Evolutionary conservation across 35 echinoderm and acorn worm species (phyloP).

Genomic region (Ophioderma brevispina): DNA sequence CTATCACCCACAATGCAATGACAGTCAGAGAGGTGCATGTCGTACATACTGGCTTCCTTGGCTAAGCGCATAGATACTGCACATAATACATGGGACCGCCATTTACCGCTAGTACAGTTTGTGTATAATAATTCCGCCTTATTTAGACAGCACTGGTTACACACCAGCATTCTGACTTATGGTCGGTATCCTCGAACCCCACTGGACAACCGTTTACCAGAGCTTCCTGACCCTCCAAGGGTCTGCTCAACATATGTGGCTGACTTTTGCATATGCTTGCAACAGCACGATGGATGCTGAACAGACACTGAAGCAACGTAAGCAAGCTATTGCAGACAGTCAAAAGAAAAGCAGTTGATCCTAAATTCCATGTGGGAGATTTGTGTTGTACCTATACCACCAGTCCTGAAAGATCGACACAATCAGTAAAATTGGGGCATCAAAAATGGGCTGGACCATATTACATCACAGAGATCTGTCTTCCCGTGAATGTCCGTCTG

Average conservation of each 20-base stretch:
- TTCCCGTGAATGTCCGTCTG: too few species aligned
- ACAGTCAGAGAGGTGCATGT: conserved; percentile 51
- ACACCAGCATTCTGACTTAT: conserved; percentile 31
- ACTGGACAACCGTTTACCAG: background rate
- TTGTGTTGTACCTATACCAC: conserved; percentile 14
- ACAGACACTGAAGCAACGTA: background rate
- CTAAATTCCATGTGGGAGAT: conserved; percentile 3
- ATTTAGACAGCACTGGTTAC: conserved; percentile 44
- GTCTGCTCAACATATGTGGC: conserved; percentile 24
- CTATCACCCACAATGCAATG: conserved; percentile 49
- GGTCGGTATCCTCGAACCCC: background rate
- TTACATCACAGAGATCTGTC: conserved; percentile 6
- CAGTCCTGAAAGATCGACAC: background rate
- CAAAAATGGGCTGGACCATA: conserved; percentile 30
- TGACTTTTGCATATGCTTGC: background rate
- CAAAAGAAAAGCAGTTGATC: background rate
- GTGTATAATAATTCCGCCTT: conserved; percentile 46
- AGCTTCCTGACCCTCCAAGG: background rate
- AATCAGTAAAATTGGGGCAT: conserved; percentile 18
- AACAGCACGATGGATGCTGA: background rate
- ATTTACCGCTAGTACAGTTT: conserved; percentile 36
- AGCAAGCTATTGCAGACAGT: background rate
- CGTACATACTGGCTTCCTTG: conserved; percentile 33
- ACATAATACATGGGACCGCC: conserved; percentile 35
- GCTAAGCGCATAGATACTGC: conserved; percentile 9